Evolutionary conservation across 2,113 vertebrate genomes (phyloP), one percentile per base, ranked within the genome.

Genomic region (Pao palembangensis): DNA sequence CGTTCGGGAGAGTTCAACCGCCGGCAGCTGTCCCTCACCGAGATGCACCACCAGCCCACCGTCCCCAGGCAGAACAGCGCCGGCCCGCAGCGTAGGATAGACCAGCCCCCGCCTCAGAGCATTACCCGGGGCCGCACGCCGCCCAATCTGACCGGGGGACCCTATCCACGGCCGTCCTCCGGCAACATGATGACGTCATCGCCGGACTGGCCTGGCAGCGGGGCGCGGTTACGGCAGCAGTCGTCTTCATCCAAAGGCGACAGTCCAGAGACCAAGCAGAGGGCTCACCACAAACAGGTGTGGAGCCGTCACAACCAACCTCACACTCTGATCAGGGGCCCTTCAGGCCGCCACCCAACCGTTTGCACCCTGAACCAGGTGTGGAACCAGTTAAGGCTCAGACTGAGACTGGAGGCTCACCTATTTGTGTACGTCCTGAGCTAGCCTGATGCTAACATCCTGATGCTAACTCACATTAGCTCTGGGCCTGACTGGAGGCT

Each of bases 171-270:
- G 8, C 95, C 96, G 2, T 91, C 95, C 0, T 95, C 94, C 0
- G 95, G 95, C 64, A 93, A 90, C 77, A 88, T 95, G 80, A 93
- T 94, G 60, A 93, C 95, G 0, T 93, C 94, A 0, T 98, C 97
- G 0, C 94, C 96, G 0, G 96, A 98, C 66, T 98, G 97, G 96
- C 94, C 94, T 0, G 90, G 93, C 78, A 92, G 92, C 0, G 92
- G 97, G 0, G 91, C 94, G 0, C 91, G 96, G 0, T 83, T 98
- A n/a, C 91, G 95, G 8, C 97, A 98, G 71, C 96, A 96, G 86
- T 95, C 94, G 0, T 96, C 95, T 0, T 98, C 95, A 13, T 98
- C 97, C 67, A 99, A 98, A 78, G 95, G 95, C 0, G 96, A 98
- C 86, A 99, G 97, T 72, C 97, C 96, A 0, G 96, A 98, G 89